Percentiles rank a stretch among this genome's conserved stretches.
Conservation (phyloP, 2,113 vertebrate genomes). For the Tiliqua scincoides region DNA sequence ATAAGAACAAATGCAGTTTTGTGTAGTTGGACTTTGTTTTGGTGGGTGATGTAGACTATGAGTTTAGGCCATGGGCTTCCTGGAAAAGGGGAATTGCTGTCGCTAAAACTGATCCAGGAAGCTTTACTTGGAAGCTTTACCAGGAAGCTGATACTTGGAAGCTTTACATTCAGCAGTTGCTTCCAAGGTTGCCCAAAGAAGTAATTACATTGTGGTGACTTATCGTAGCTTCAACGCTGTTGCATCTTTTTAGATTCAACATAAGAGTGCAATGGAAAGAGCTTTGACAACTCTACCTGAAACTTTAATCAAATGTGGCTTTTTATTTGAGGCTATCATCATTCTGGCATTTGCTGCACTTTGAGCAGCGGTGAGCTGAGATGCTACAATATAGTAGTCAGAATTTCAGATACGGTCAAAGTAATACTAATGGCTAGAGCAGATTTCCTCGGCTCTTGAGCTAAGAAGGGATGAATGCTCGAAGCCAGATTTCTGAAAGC, state of each 20-base stretch:
- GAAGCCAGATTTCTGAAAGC: conserved; percentile 71
- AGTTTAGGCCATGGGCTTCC: not conserved
- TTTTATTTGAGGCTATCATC: not conserved
- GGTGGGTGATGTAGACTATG: not conserved
- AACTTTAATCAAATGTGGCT: not conserved
- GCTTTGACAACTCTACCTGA: conserved; percentile 32
- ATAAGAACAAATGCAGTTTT: not conserved
- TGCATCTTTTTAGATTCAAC: conserved; percentile 11
- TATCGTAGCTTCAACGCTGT: not conserved
- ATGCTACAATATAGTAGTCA: not conserved
- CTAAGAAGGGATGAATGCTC: conserved; percentile 64
- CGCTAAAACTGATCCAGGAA: not conserved
- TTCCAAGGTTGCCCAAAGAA: fast-evolving
- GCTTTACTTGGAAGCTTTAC: not conserved
- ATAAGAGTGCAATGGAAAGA: not conserved
- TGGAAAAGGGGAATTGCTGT: not conserved
- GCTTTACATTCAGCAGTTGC: not conserved
- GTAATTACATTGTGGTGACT: not conserved
- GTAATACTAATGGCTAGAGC: conserved; percentile 62
- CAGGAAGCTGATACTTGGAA: not conserved
- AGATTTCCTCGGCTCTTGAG: conserved; percentile 63
- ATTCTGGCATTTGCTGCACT: conserved; percentile 22
- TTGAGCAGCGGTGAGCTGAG: conserved; percentile 37
- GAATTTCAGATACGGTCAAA: conserved; percentile 58
- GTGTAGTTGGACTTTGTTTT: not conserved